Conservation (phyloP, 2,113 vertebrate species). For the Corvus hawaiiensis region DNA sequence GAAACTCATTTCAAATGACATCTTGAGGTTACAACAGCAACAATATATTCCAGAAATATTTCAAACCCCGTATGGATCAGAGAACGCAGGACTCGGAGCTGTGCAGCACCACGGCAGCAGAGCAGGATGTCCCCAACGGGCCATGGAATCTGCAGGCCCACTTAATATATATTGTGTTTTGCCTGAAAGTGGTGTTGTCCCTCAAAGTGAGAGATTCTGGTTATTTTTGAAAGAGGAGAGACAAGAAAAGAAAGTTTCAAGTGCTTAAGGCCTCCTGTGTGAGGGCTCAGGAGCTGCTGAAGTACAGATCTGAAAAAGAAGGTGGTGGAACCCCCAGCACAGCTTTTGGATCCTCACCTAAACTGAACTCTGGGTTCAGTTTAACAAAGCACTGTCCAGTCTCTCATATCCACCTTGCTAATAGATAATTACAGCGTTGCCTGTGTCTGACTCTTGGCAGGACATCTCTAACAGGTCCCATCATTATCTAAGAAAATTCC, state of each 20-base stretch:
- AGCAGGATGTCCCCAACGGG: not conserved
- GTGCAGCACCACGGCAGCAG: not conserved
- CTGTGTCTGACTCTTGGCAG: not conserved
- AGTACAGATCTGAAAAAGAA: not conserved
- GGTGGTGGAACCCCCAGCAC: not conserved
- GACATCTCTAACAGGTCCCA: not conserved
- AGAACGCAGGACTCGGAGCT: not conserved
- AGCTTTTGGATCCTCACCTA: not conserved
- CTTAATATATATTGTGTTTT: not conserved
- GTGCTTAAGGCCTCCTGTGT: not conserved
- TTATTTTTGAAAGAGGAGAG: not conserved
- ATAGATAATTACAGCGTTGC: not conserved
- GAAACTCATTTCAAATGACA: slow-evolving; percentile 25
- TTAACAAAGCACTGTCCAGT: not conserved
- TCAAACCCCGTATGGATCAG: not conserved
- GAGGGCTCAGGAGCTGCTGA: not conserved
- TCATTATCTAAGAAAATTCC: not conserved
- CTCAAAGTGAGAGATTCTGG: not conserved
- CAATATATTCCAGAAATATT: slow-evolving; percentile 3
- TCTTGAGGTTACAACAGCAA: not conserved
- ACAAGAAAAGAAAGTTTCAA: not conserved
- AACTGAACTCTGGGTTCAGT: not conserved
- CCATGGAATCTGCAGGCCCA: not conserved
- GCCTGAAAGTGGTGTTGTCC: not conserved
- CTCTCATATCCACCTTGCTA: not conserved